Evolutionary conservation across 2,113 vertebrate species (phyloP), one percentile per base, ranked within the genome.

Genomic region (Lophochroa leadbeateri): DNA sequence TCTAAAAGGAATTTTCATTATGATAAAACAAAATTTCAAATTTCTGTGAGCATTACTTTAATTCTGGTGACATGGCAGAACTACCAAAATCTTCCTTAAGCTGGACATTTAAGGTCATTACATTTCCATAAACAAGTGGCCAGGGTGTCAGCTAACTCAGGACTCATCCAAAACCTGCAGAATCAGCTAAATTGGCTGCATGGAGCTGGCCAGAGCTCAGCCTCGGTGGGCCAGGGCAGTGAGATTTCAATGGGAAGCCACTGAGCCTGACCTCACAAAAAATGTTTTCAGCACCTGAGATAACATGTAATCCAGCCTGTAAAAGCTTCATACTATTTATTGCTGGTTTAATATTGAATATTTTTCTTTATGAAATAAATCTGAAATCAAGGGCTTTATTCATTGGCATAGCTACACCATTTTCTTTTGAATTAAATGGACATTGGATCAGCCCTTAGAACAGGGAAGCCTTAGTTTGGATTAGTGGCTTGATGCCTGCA

Each of bases 401-500:
- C 20, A 4, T 52, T 50, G 78, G 18, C 0, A 0, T 43, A 49
- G 49, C 2, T 3, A 11, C 39, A 7, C 3, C 0, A 1, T 60
- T 86, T 82, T 43, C 14, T 61, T 80, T 76, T 57, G 21, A 85
- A 58, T 63, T 67, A 82, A 31, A 0, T 10, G 28, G 61, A 33
- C 12, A 1, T 10, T 44, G 71, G 37, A 41, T 92, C 47, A 52
- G 24, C 33, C 50, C 44, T 41, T 43, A 44, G 71, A 67, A 70
- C 25, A 1, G 33, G 41, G 49, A 47, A 47, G n/a, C 65, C 58
- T 49, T 58, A 24, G 44, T 18, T 55, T 15, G 82, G 46, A 55
- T 50, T 61, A 60, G 33, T 76, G 86, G 67, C 29, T 70, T 74
- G 76, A 78, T 78, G 70, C n/a, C 49, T 76, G 72, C 47, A 72